Evolutionary conservation across 2,888 invertebrate species (phyloP), one percentile per base, ranked within the genome.

Genomic region (Agonopterix arenella): DNA sequence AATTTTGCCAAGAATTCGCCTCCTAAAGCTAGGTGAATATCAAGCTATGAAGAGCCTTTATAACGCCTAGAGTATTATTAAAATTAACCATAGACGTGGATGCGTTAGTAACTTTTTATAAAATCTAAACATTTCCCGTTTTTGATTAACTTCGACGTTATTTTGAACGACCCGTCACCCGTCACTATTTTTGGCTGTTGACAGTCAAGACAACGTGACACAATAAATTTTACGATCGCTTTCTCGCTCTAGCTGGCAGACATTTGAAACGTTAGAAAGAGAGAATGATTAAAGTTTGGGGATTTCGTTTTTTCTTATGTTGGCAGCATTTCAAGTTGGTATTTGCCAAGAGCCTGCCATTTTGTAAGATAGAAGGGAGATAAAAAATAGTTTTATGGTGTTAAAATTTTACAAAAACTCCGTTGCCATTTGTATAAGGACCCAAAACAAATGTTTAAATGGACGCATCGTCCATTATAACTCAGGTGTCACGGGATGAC

Each of bases 391-490:
- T 88, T 90, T 83, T 89, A 89, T 89, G 89, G 89, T 90, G 85
- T 85, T 88, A 80, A 86, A 81, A 80, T 86, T 83, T 73, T 75
- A 82, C 76, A 76, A 77, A 79, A 83, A 76, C 80, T 74, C 73
- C 72, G 80, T 88, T 86, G 82, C 89, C 86, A 80, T 85, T 89
- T 83, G 70, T 81, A 76, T 76, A 80, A 84, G 72, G 86, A 80
- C 83, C 75, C 79, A 79, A 83, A 89, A 81, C 85, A 89, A 89
- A 90, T 90, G 89, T 89, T 86, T 90, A 90, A 90, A 97, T 97
- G 97, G 97, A 97, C 96, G 96, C 96, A 94, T 95, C 97, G 95
- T 97, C 97, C 95, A 97, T 97, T 93, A 97, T 97, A 91, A 97
- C 97, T 91, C 97, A 97, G 94, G 97, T 97, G 93, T 96, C 96